Evolutionary conservation across 2,113 vertebrate genomes (phyloP).

Genomic region (Phycodurus eques): DNA sequence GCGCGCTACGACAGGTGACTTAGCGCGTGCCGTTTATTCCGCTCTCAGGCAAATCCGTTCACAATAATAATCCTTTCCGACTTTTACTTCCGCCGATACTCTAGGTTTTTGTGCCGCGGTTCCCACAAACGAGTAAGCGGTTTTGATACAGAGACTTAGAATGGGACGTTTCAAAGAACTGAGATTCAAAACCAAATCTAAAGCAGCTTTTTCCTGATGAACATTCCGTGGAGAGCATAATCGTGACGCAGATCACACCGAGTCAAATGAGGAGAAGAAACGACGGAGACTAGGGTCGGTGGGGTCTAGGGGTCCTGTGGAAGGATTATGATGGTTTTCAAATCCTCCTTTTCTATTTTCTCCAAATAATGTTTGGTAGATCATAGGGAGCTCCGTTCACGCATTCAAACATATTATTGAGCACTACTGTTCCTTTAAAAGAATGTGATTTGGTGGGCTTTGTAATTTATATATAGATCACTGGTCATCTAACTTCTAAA

Average conservation of each 20-base stretch:
- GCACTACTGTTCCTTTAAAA: neutral
- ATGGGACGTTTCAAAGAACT: constrained; percentile 48
- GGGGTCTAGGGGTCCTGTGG: constrained; percentile 9
- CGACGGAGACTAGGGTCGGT: neutral
- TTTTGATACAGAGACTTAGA: constrained; percentile 37
- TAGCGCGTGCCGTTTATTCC: constrained; percentile 7
- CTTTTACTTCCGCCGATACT: constrained; percentile 4
- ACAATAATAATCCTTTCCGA: neutral
- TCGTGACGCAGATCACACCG: constrained; percentile 32
- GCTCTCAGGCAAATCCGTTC: neutral
- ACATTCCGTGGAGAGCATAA: constrained; percentile 46
- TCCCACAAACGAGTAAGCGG: constrained; percentile 39
- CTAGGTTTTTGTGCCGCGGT: constrained; percentile 9
- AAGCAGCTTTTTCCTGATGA: constrained; percentile 68
- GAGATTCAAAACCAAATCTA: constrained; percentile 58
- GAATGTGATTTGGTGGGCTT: neutral
- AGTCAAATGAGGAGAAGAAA: constrained; percentile 35
- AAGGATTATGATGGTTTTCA: constrained; percentile 28
- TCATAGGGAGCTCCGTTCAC: neutral
- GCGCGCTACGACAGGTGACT: constrained; percentile 8
- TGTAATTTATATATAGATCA: neutral
- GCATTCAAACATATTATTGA: neutral
- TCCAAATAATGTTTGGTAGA: constrained; percentile 6
- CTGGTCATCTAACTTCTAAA: neutral
- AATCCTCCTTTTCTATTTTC: constrained; percentile 3